A percentile compares a stretch with the other conserved stretches of the same genome.
Conservation (phyloP, 2,113 vertebrate genomes). For the Balaeniceps rex region DNA sequence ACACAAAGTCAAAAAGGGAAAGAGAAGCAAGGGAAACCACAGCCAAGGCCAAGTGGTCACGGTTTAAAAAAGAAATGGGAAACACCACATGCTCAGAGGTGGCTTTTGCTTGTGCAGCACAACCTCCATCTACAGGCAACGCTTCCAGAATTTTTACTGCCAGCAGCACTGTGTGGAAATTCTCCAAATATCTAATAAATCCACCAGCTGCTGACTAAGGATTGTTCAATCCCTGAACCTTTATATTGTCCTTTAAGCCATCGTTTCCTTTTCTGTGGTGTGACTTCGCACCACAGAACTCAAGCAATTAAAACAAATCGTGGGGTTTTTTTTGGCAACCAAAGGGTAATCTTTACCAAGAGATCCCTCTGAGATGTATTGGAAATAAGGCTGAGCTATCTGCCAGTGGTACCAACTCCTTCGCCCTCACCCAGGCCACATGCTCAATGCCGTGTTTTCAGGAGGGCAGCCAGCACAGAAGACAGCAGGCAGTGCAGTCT, state of each 20-base stretch:
- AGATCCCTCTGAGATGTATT: neutral
- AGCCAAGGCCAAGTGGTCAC: neutral
- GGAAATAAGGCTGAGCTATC: neutral
- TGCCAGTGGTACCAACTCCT: neutral
- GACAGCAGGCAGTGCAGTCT: neutral
- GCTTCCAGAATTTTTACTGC: neutral
- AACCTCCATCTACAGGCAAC: neutral
- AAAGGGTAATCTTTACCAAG: neutral
- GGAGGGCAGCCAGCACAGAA: accelerated
- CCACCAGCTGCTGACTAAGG: neutral
- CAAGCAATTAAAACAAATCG: neutral
- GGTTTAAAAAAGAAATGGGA: neutral
- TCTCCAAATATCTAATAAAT: neutral
- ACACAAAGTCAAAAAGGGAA: neutral
- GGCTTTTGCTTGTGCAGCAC: neutral
- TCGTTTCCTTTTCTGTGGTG: neutral
- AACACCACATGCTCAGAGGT: neutral
- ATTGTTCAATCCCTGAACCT: neutral
- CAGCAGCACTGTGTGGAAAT: neutral
- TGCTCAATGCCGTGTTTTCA: accelerated
- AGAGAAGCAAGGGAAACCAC: neutral
- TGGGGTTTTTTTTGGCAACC: neutral
- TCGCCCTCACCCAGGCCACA: neutral
- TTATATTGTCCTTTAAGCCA: neutral
- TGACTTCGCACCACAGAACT: neutral